Evolutionary conservation across 2,113 vertebrate genomes (phyloP), one percentile per base, ranked within the genome.

Genomic region (Tretioscincus oriximinensis): DNA sequence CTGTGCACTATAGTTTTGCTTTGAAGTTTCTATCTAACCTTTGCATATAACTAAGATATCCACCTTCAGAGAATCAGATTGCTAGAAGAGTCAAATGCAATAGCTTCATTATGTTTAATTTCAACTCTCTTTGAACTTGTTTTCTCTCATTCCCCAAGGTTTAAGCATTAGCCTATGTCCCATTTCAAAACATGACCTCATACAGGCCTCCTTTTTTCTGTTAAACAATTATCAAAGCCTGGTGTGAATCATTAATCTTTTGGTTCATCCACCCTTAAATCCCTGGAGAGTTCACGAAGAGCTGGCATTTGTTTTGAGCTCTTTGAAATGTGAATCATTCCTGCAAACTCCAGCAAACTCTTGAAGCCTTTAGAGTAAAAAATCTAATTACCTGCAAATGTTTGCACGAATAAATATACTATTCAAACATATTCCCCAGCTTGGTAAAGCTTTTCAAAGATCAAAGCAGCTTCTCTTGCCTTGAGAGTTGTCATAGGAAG

Each of bases 301-400:
- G 88, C 72, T 86, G 31, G 77, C 90, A 85, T 88, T 90, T 90
- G 89, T 90, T 92, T 88, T 90, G 65, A 88, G 75, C 2, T 49
- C 89, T 90, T 84, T 91, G 90, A 93, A 92, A 92, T 81, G 63
- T 81, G 87, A 90, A 86, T 84, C 6, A 87, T 86, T 91, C 87
- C 75, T 89, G 83, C 76, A 81, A 83, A 86, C 66, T 91, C 87
- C 76, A 88, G 81, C 76, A 81, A 83, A 86, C 66, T 88, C 70
- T 81, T 85, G 69, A 72, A 89, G 80, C 78, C 82, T 45, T 83
- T 58, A 89, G 90, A 91, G 83, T 79, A 64, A 88, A 87, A 51
- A 90, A 88, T 88, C 80, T 89, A 90, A 93, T 92, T 91, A 91
- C 86, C 78, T 85, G 78, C 85, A 88, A 88, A 83, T 84, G 82